Conservation (phyloP, 2,888 invertebrate genomes). For the Notodonta ziczac region DNA sequence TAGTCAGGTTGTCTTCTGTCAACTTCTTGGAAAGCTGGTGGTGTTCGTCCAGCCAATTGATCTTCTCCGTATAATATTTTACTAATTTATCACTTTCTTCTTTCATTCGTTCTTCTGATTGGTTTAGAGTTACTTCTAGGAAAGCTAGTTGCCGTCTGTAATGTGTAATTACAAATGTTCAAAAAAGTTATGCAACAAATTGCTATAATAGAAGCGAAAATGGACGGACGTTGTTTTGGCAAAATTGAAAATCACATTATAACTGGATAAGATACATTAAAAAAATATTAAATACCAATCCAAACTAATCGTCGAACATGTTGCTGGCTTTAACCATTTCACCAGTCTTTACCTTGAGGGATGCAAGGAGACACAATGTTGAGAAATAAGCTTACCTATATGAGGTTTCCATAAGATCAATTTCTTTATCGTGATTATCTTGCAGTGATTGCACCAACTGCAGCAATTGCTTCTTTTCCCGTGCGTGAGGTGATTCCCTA, state of each 20-base stretch:
- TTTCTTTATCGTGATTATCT: slow-evolving; percentile 85
- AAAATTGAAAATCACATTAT: no score
- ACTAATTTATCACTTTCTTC: slow-evolving; percentile 82
- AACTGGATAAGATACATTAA: no score
- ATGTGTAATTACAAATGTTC: slow-evolving; percentile 16
- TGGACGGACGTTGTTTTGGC: background rate
- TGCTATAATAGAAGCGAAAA: no score
- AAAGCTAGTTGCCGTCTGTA: slow-evolving; percentile 84
- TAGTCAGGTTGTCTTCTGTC: slow-evolving; percentile 77
- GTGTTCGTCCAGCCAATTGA: slow-evolving; percentile 80
- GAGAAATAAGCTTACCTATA: slow-evolving; percentile 74
- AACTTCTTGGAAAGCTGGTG: slow-evolving; percentile 77
- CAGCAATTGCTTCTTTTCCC: slow-evolving; percentile 71
- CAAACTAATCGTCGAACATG: background rate
- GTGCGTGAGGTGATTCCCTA: slow-evolving; percentile 59
- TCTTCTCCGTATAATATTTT: slow-evolving; percentile 79
- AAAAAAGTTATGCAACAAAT: background rate
- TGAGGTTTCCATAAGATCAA: slow-evolving; percentile 86
- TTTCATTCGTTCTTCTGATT: slow-evolving; percentile 85
- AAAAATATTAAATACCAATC: no score
- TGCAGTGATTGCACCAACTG: slow-evolving; percentile 81
- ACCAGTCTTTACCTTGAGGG: no score
- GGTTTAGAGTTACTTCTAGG: slow-evolving; percentile 81
- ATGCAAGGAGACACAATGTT: no score
- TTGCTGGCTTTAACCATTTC: background rate